Conservation (phyloP, 2,888 invertebrate species). For the Scaptomyza caliginosa region DNA sequence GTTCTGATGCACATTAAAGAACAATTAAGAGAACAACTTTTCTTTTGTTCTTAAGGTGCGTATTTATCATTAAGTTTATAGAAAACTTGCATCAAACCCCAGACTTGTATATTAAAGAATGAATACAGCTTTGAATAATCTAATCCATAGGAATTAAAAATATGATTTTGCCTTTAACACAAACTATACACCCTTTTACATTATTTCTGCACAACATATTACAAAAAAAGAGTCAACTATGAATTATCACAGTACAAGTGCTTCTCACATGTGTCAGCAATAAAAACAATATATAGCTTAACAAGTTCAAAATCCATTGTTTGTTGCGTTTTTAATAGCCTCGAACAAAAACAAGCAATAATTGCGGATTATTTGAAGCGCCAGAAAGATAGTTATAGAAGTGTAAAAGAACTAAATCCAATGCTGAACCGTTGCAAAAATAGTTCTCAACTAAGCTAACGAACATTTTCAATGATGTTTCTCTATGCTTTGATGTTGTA, state of each 20-base stretch:
- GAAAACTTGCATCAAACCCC: no score
- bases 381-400: not conserved
- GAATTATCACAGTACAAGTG: constrained; percentile 15
- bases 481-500: constrained; percentile 1
- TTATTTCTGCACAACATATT: no score
- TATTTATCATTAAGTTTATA: no score
- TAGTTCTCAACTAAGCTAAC: not conserved
- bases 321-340: constrained; percentile 9
- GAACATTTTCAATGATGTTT: constrained; percentile 10
- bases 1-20: not conserved
- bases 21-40: not conserved
- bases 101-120: no score
- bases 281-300: constrained; percentile 15
- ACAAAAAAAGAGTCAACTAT: not conserved
- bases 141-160: no score
- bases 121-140: no score
- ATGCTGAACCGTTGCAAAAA: not conserved
- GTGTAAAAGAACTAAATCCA: not conserved
- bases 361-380: constrained; percentile 13
- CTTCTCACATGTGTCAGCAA: constrained; percentile 14
- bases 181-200: no score
- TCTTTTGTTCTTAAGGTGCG: no score
- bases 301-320: not conserved
- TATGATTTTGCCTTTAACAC: no score
- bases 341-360: not conserved